Evolutionary conservation across 1,140 invertebrate genomes (phyloP).

Genomic region (Drosophila arizonae): DNA sequence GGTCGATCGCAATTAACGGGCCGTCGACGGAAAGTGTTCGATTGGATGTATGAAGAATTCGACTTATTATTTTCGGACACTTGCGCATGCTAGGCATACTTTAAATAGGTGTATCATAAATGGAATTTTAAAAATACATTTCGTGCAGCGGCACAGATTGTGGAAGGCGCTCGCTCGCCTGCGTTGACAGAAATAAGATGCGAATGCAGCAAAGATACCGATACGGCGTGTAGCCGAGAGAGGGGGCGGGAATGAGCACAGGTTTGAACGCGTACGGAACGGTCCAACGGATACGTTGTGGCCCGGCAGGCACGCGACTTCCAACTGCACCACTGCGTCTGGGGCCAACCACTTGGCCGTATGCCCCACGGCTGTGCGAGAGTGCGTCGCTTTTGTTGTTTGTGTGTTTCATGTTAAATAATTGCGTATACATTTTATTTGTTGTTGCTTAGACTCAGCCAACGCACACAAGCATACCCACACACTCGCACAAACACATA

Average conservation of each 20-base stretch:
- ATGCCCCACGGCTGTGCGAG: constrained; percentile 11
- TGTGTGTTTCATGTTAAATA: constrained; percentile 70
- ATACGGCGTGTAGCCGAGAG: neutral
- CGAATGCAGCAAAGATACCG: constrained; percentile 6
- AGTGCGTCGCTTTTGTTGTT: constrained; percentile 28
- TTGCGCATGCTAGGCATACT: constrained; percentile 44
- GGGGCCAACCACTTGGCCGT: constrained; percentile 59
- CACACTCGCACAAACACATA: neutral
- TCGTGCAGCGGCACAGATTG: constrained; percentile 7
- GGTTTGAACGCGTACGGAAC: constrained; percentile 24
- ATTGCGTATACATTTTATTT: constrained; percentile 76
- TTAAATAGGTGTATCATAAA: constrained; percentile 43
- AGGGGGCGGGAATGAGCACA: constrained; percentile 5
- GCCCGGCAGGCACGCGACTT: constrained; percentile 70
- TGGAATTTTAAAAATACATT: constrained; percentile 39
- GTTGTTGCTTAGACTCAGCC: constrained; percentile 33
- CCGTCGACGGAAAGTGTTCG: constrained; percentile 34
- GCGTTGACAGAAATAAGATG: constrained; percentile 7
- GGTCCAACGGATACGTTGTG: constrained; percentile 65
- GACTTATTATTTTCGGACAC: constrained; percentile 27
- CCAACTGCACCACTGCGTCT: constrained; percentile 57
- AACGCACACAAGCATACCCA: constrained; percentile 7
- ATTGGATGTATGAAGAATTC: constrained; percentile 21
- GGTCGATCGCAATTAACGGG: constrained; percentile 36
- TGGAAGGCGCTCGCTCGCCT: constrained; percentile 12